These are phyloP conservation scores for Danio aesculapii DNA, from an alignment of 2,797 vertebrate species.

Conservation along the genomic window DNA sequence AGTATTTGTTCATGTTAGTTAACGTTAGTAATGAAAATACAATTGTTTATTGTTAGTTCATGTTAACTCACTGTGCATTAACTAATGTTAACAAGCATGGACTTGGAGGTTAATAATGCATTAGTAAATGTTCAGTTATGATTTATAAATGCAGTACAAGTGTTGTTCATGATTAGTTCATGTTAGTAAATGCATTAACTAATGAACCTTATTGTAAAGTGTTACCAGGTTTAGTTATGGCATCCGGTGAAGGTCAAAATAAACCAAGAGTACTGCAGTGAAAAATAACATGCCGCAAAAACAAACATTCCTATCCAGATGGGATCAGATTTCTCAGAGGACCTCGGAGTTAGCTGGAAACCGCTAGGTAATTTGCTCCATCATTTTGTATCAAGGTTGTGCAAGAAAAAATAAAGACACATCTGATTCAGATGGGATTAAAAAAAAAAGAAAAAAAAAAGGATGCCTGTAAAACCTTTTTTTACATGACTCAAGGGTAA, in stretches of 20 bases:
- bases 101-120: too few relatives aligned
- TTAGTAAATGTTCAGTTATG: too few relatives aligned
- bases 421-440: background rate
- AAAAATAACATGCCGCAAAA: slow-evolving; percentile 5
- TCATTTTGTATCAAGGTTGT: background rate
- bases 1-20: too few relatives aligned
- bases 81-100: too few relatives aligned
- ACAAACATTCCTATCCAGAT: background rate
- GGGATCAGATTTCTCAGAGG: background rate
- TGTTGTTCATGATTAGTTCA: too few relatives aligned
- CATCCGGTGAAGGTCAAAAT: background rate
- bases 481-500: background rate
- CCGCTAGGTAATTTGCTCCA: slow-evolving; percentile 1
- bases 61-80: too few relatives aligned
- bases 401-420: background rate
- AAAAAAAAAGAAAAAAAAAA: background rate
- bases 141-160: too few relatives aligned
- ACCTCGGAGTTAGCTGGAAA: background rate
- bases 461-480: background rate
- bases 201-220: too few relatives aligned
- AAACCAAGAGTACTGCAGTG: background rate
- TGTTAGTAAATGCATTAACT: too few relatives aligned
- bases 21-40: too few relatives aligned
- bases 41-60: too few relatives aligned
- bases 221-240: too few relatives aligned